phyloP scores from a whole-genome alignment of 2,113 vertebrate species.

The Verasper variegatus region DNA sequence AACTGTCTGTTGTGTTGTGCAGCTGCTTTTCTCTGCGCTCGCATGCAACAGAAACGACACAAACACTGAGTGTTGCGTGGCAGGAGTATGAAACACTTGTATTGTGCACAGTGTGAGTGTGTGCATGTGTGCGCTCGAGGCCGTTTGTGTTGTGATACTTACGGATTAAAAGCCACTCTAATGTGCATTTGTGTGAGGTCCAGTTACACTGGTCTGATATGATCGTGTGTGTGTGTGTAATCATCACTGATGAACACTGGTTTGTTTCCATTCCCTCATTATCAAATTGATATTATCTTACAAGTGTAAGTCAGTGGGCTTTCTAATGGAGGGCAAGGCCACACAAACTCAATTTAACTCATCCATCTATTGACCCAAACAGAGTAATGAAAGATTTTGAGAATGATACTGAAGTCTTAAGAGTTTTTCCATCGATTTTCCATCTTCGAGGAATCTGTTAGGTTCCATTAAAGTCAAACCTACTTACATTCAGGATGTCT shows the following conservation, averaged over 20 bases:
- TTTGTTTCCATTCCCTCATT: slow-evolving; percentile 28
- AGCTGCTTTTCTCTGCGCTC: slow-evolving; percentile 52
- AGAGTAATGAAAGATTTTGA: slow-evolving; percentile 16
- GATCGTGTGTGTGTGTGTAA: background rate
- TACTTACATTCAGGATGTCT: background rate
- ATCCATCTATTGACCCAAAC: background rate
- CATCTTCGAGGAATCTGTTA: background rate
- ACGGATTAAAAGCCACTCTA: background rate
- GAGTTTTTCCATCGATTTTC: slow-evolving; percentile 30
- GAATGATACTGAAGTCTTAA: background rate
- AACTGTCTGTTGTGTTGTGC: slow-evolving; percentile 60
- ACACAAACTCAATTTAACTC: background rate
- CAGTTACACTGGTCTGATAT: slow-evolving; percentile 3
- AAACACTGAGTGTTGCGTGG: slow-evolving; percentile 37
- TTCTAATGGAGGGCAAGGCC: background rate
- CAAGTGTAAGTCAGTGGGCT: background rate
- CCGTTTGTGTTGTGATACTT: background rate
- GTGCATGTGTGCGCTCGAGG: background rate
- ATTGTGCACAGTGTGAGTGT: background rate
- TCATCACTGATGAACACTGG: background rate
- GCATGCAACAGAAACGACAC: slow-evolving; percentile 38
- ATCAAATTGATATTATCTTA: slow-evolving; percentile 13
- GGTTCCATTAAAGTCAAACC: background rate
- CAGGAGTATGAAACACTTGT: background rate
- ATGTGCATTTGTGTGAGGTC: slow-evolving; percentile 18